Base-by-base conservation (phyloP, 1,140 invertebrate genomes). In the Drosophila virilis region DNA sequence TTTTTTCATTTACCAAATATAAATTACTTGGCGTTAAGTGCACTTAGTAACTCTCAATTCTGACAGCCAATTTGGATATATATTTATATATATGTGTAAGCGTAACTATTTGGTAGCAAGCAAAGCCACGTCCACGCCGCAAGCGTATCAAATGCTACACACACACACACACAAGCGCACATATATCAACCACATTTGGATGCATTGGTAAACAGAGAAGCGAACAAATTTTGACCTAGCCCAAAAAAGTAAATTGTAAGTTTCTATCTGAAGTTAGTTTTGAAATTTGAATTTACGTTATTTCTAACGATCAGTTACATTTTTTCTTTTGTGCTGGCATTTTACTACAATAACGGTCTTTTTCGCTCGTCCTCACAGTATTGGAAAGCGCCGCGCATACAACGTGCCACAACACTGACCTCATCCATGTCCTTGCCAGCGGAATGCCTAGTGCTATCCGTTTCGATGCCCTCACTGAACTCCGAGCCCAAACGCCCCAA, bases 401-500 rank as follows among this genome's bases (percentile, higher is more conserved):
- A 90, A 67, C 82, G 91, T 46, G 82, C 91, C 61, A 91, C 91
- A 17, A 92, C 92, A 45, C 55, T 92, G 58, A 91, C 91, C 72
- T 90, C 92, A 60, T 91, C 91, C 61, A 92, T 92, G 88, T 92
- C 92, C 48, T 76, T 92, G 71, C 92, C 92, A 67, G 91, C 91
- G 42, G 92, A 92, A 73, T 92, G 92, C 45, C 59, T 92, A 32
- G 91, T 92, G 10, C 67, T 92, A 13, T 92, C 91, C 9, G 92
- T 92, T 6, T 92, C 91, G 51, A 92, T 92, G 82, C 90, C 91
- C 65, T 92, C 91, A 22, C 72, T 91, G 3, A 91, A 91, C 68
- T 89, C 84, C 10, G 88, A 91, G 59, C 73, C 74, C 22, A 92
- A 85, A 58, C 76, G 91, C 51, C 90, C 91, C 7, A 92, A 92